phyloP scores from a whole-genome alignment of 2,113 vertebrate species.

The Dasypus novemcinctus region DNA sequence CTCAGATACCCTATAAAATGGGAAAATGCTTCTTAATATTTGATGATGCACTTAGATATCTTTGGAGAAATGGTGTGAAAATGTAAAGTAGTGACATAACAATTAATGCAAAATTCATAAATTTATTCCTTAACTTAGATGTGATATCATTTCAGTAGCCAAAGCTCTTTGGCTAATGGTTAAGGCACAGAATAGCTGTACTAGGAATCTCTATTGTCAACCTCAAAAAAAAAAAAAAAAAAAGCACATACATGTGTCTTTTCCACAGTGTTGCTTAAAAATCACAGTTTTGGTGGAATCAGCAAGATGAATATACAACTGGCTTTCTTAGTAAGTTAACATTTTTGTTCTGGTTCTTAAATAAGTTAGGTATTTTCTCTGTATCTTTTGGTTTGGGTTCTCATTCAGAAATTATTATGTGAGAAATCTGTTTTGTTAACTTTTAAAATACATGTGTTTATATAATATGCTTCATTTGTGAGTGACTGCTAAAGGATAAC shows the following conservation, averaged over 20 bases:
- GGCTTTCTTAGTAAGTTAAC: background rate
- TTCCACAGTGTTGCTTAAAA: background rate
- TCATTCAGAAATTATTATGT: constrained; percentile 52
- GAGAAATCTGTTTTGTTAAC: constrained; percentile 64
- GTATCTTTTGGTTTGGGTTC: constrained; percentile 17
- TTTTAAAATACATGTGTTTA: constrained; percentile 53
- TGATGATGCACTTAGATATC: background rate
- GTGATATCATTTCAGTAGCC: background rate
- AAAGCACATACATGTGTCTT: background rate
- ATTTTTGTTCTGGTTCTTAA: constrained; percentile 46
- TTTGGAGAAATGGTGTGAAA: background rate
- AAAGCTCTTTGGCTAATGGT: background rate
- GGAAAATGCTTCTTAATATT: background rate
- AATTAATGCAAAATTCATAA: background rate
- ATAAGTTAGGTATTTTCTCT: background rate
- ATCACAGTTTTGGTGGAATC: constrained; percentile 48
- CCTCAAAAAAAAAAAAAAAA: background rate
- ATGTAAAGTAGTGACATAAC: background rate
- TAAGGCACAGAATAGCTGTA: background rate
- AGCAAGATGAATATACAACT: constrained; percentile 28
- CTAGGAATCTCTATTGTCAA: background rate
- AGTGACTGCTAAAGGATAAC: constrained; percentile 51
- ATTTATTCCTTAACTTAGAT: background rate
- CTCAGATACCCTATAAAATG: background rate
- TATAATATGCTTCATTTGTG: constrained; percentile 50